phyloP scores from a whole-genome alignment of 2,888 invertebrate species.

The Yponomeuta evonymella region DNA sequence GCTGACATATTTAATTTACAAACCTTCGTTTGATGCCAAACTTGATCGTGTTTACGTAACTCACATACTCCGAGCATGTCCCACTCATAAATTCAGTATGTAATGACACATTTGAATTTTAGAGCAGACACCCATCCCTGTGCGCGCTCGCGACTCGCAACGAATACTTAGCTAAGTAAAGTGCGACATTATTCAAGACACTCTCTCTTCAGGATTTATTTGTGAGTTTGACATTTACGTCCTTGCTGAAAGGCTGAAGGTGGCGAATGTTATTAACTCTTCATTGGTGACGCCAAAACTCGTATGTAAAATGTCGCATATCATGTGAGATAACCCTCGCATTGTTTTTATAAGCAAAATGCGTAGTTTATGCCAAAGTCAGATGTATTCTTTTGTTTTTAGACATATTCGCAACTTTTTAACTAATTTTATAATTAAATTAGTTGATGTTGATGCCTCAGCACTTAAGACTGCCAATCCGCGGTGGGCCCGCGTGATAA shows the following conservation, averaged over 20 bases:
- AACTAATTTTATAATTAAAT: no score
- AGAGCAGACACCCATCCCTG: background rate
- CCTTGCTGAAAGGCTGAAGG: background rate
- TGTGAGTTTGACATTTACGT: background rate
- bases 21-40: background rate
- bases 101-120: slow-evolving; percentile 11
- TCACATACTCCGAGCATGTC: background rate
- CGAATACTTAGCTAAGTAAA: slow-evolving; percentile 7
- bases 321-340: no score
- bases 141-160: background rate
- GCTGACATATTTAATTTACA: background rate
- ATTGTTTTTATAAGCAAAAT: background rate
- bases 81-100: slow-evolving; percentile 10
- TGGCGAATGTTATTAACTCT: background rate
- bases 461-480: no score
- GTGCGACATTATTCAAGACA: slow-evolving; percentile 5
- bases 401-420: no score
- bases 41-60: slow-evolving; percentile 2
- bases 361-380: background rate
- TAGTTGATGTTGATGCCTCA: no score
- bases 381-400: no score
- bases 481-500: no score
- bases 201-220: background rate
- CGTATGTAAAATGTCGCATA: no score
- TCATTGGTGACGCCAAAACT: background rate